Base-by-base conservation (phyloP, 2,113 vertebrate species). In the Silurus meridionalis region DNA sequence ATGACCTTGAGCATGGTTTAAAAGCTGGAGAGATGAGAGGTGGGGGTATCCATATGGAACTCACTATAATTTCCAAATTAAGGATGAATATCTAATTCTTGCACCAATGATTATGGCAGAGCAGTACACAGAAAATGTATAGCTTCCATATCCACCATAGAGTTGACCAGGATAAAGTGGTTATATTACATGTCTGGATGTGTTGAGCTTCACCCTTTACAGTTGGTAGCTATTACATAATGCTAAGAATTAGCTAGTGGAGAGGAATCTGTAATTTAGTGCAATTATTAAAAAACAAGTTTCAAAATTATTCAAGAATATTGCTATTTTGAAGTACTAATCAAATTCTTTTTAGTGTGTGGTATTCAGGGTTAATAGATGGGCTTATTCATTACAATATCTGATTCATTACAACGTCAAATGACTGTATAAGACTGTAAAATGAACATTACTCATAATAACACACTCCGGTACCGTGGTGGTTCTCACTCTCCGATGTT, bases 1-100 rank as follows among this genome's bases (percentile, higher is more conserved):
- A 55, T 74, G 67, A 63, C 67, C 66, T 79, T 79, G 74, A 67
- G 17, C 61, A 67, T 53, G 57, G 75, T 85, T 85, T 80, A 79
- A 67, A 85, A 67, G 84, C 75, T 37, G 67, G 37, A 64, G 23
- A 79, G 77, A 21, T 61, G 66, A 80, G 17, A 66, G 61, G 53
- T 67, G 48, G 8, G 55, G 46, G 2, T 46, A 11, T 15, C 8
- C 52, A 57, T 28, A 23, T 80, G 64, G 63, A 69, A 48, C 8
- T 28, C 60, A 64, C 11, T 85, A 6, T 53, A 5, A 84, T 74
- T 83, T 83, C 10, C n/a, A 11, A 37, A 60, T 60, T 80, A 21
- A 60, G 15, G 17, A 21, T 58, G 28, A 50, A 60, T 46, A 46
- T 80, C 8, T 2, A 80, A 8, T 60, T 10, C 25, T 80, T 60